A percentile compares a stretch with the other conserved stretches of the same genome.
Evolutionary conservation across 2,888 invertebrate genomes (phyloP).

Genomic region (Habroteleia sp.): DNA sequence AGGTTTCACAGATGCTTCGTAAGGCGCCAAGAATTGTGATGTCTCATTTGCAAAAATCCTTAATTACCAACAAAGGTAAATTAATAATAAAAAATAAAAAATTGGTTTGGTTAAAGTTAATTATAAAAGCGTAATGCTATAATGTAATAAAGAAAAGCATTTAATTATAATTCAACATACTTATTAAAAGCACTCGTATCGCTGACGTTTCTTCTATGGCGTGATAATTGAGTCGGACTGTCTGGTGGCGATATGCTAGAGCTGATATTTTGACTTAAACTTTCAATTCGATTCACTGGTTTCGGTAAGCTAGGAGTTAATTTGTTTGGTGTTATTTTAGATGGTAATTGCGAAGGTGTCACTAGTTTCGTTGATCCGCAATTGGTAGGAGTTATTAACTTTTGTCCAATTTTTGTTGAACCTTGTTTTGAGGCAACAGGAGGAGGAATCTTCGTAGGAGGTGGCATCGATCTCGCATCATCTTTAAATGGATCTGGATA

Average conservation of each 20-base stretch:
- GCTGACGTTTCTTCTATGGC: slow-evolving; percentile 90
- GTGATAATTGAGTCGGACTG: slow-evolving; percentile 79
- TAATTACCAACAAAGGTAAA: slow-evolving; percentile 67
- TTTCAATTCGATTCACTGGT: slow-evolving; percentile 77
- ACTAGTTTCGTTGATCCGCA: slow-evolving; percentile 76
- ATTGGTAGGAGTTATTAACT: slow-evolving; percentile 72
- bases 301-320: slow-evolving; percentile 72
- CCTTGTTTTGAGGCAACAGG: slow-evolving; percentile 77
- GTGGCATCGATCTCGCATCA: slow-evolving; percentile 77
- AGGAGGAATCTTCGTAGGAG: slow-evolving; percentile 77
- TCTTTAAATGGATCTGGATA: slow-evolving; percentile 89
- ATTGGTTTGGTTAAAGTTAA: slow-evolving; percentile 3
- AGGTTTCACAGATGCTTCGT: slow-evolving; percentile 86
- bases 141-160: too few relatives aligned
- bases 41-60: slow-evolving; percentile 89
- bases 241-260: slow-evolving; percentile 78
- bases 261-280: slow-evolving; percentile 78
- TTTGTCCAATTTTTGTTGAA: slow-evolving; percentile 72
- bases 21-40: slow-evolving; percentile 88
- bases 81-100: slow-evolving; percentile 8
- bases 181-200: slow-evolving; percentile 92
- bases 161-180: slow-evolving; percentile 80
- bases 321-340: slow-evolving; percentile 65
- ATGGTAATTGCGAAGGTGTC: slow-evolving; percentile 58
- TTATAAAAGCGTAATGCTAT: not conserved